phyloP scores from a whole-genome alignment of 1,140 invertebrate genomes.

The Hylyphantes graminicola region DNA sequence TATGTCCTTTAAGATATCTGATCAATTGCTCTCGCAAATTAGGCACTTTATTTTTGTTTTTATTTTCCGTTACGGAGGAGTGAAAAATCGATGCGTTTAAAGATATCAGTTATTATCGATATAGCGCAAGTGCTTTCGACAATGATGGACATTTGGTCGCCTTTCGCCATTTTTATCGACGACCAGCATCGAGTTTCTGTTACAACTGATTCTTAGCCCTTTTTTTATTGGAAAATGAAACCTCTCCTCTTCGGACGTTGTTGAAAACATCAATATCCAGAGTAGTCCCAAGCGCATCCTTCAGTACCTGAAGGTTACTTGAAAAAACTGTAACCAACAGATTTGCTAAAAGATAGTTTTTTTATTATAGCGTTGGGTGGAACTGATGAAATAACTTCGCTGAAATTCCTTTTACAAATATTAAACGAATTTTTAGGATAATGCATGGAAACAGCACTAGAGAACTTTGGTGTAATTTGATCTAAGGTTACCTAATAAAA shows the following conservation, averaged over 20 bases:
- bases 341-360: no score
- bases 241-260: not conserved
- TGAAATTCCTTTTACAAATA: no score
- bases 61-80: not conserved
- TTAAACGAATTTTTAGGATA: no score
- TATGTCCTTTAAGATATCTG: not conserved
- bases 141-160: constrained; percentile 23
- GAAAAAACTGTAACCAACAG: no score
- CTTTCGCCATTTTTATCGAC: constrained; percentile 5
- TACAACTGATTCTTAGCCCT: not conserved
- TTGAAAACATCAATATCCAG: no score
- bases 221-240: not conserved
- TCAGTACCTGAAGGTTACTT: no score
- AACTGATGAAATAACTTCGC: no score
- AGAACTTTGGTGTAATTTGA: no score
- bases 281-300: no score
- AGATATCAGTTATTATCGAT: constrained; percentile 9
- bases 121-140: constrained; percentile 1
- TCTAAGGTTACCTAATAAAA: no score
- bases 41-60: not conserved
- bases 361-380: no score
- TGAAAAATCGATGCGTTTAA: not conserved
- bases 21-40: not conserved
- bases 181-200: not conserved
- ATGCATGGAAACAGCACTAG: no score